Evolutionary conservation across 1,140 invertebrate species (phyloP), one percentile per base, ranked within the genome.

Genomic region (Drosophila trapezifrons): DNA sequence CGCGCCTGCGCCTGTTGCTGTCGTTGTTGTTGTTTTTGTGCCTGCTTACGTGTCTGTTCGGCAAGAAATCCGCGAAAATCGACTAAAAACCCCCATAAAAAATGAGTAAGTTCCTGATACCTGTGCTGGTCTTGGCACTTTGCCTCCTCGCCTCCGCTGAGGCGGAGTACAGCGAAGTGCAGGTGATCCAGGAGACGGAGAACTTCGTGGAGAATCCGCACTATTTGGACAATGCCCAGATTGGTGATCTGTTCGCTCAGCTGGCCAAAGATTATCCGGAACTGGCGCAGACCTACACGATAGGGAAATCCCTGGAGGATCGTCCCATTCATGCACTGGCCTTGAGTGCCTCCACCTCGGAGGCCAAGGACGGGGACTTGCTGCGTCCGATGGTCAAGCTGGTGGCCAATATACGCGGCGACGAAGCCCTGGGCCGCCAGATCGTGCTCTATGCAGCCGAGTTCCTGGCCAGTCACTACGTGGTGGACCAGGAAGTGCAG

Each of bases 361-460:
- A 77, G 45, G 56, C 40, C 38, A 56, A 43, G 8, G 52, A 55
- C 3, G 84, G 84, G 6, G 78, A 91, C 67, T 49, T 91, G 15
- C 47, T 91, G 10, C 81, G 90, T 38, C 98, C 98, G 0, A 97
- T 98, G 94, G 96, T 99, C 59, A 99, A 99, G 92, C 97, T 97
- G 93, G 96, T 99, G 25, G 98, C 96, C 0, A 99, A 99, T 91
- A 99, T 99, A 96, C 98, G 99, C 90, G 99, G 99, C 4, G 98
- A 99, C 92, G 98, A 99, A 93, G 94, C 96, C 3, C 93, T 99
- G 12, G 98, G 98, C 0, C 93, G 98, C 45, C 95, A 99, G 90
- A 90, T 99, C 32, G 92, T 98, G 38, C 93, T 99, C 12, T 96
- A 95, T 81, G 93, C 99, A 79, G 95, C 96, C 0, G 94, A 97